Evolutionary conservation across 2,888 invertebrate genomes (phyloP).

Genomic region (Heliconius sara): DNA sequence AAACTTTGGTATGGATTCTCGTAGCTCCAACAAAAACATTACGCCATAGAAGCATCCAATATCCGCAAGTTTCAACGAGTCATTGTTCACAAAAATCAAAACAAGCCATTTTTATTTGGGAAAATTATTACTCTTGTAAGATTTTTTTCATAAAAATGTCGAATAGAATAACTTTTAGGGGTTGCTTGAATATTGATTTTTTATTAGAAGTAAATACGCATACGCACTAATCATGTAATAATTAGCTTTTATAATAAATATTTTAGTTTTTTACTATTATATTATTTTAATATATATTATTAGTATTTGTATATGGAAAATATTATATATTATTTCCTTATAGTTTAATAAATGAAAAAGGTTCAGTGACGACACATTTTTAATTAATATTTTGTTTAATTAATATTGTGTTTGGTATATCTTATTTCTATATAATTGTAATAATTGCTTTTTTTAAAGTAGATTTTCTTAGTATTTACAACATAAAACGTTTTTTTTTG

Average conservation of each 20-base stretch:
- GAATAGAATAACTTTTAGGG: constrained; percentile 9
- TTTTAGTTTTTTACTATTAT: not conserved
- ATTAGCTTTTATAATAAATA: not conserved
- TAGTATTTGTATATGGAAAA: too few relatives aligned
- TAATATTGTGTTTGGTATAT: too few relatives aligned
- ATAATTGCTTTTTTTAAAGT: too few relatives aligned
- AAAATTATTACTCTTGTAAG: constrained; percentile 1
- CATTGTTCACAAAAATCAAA: constrained; percentile 52
- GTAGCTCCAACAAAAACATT: constrained; percentile 67
- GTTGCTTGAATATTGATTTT: constrained; percentile 3
- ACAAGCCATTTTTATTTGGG: constrained; percentile 38
- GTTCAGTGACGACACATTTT: too few relatives aligned
- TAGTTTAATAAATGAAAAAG: too few relatives aligned
- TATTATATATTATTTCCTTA: not conserved
- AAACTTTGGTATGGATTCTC: constrained; percentile 75
- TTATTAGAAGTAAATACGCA: constrained; percentile 7
- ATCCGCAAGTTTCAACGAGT: constrained; percentile 61
- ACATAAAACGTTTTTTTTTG: not conserved
- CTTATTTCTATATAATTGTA: too few relatives aligned
- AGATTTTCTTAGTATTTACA: too few relatives aligned
- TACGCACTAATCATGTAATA: constrained; percentile 3
- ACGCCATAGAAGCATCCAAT: constrained; percentile 64
- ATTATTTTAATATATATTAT: too few relatives aligned
- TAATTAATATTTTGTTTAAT: too few relatives aligned
- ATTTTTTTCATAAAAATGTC: constrained; percentile 4